Evolutionary conservation across 2,888 invertebrate genomes (phyloP).

Genomic region (Scaptomyza flava): DNA sequence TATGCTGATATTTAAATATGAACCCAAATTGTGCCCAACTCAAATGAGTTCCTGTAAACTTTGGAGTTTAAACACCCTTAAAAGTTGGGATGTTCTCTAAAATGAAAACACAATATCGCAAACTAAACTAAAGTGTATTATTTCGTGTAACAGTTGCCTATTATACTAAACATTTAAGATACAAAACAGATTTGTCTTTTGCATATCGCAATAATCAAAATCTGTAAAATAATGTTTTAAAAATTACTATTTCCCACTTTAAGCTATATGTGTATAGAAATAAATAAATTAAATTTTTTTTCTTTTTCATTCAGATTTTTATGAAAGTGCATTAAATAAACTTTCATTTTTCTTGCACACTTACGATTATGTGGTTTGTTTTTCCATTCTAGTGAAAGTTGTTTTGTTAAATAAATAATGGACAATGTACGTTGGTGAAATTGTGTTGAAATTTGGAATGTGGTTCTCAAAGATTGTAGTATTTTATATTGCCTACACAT

Average conservation of each 20-base stretch:
- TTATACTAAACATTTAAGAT: no score
- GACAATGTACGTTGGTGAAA: constrained; percentile 1
- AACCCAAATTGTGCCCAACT: constrained; percentile 45
- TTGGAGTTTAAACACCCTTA: neutral
- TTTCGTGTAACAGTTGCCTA: no score
- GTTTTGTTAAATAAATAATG: neutral
- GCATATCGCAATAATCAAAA: no score
- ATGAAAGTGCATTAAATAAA: neutral
- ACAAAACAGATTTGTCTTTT: no score
- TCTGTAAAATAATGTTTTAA: no score
- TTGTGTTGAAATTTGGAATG: constrained; percentile 25
- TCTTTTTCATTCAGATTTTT: no score
- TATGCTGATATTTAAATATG: constrained; percentile 55
- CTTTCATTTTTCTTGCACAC: neutral
- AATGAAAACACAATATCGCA: neutral
- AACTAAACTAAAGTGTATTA: neutral
- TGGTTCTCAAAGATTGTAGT: constrained; percentile 25
- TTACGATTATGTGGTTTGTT: neutral
- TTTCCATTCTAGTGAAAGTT: no score
- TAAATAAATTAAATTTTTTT: no score
- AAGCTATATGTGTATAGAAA: no score
- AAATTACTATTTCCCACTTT: no score
- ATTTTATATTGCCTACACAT: constrained; percentile 55
- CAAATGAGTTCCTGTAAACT: constrained; percentile 11
- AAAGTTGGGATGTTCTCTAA: constrained; percentile 12